These are phyloP conservation scores for Littorina saxatilis DNA, from an alignment of 1,140 invertebrate species.

Conservation along the genomic window DNA sequence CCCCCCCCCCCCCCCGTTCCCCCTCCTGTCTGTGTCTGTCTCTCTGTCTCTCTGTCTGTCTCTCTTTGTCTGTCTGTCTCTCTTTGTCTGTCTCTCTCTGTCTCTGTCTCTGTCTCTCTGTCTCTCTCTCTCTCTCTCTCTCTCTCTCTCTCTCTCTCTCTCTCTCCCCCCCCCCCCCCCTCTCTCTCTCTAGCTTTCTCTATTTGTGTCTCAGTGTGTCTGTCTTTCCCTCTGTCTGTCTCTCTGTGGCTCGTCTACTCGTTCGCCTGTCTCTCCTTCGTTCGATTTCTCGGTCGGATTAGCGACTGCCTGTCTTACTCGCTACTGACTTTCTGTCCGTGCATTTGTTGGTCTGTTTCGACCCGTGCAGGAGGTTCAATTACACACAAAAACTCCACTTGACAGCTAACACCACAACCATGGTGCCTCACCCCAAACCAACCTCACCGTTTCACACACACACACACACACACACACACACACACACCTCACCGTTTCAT, in stretches of 20 bases:
- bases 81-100: slow-evolving; percentile 18
- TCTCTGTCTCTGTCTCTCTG: slow-evolving; percentile 25
- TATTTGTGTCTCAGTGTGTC: slow-evolving; percentile 19
- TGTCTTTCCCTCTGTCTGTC: slow-evolving; percentile 11
- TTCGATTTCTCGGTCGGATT: no score
- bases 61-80: neutral
- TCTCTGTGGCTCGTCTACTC: neutral
- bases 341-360: no score
- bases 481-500: no score
- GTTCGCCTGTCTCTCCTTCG: neutral
- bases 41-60: neutral
- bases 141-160: slow-evolving; percentile 22
- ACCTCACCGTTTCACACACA: neutral
- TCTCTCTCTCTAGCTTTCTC: slow-evolving; percentile 31
- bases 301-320: no score
- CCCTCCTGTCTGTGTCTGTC: slow-evolving; percentile 11
- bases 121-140: slow-evolving; percentile 27
- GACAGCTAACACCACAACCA: no score
- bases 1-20: no score
- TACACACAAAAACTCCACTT: no score
- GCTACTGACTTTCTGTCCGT: no score
- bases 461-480: slow-evolving; percentile 1
- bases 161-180: slow-evolving; percentile 1
- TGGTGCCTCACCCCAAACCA: neutral
- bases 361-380: no score